Conservation (phyloP, 2,888 invertebrate species). For the Lacanobia wlatinum region DNA sequence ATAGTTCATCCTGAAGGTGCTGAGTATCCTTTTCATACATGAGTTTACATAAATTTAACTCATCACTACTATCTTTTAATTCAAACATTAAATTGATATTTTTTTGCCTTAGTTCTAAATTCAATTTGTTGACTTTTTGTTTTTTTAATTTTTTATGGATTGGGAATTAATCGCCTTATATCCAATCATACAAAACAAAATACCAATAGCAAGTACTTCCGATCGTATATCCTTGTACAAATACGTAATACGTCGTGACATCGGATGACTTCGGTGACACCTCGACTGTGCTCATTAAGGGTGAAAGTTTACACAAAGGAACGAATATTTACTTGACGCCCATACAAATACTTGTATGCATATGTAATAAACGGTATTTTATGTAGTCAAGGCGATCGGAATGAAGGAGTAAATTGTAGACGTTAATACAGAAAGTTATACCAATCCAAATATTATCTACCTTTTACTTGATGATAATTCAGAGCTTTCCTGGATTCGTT, state of each 20-base stretch:
- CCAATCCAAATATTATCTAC: background rate
- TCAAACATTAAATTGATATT: too few relatives aligned
- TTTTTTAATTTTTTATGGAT: too few relatives aligned
- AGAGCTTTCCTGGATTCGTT: background rate
- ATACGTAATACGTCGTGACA: slow-evolving; percentile 67
- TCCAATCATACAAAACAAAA: background rate
- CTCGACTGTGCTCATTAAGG: slow-evolving; percentile 74
- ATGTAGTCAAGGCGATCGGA: slow-evolving; percentile 8
- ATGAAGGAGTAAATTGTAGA: slow-evolving; percentile 17
- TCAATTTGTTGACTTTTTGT: too few relatives aligned
- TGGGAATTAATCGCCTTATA: too few relatives aligned
- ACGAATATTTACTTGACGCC: slow-evolving; percentile 71
- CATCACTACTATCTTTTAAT: too few relatives aligned
- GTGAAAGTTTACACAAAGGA: slow-evolving; percentile 78
- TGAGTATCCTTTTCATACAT: too few relatives aligned
- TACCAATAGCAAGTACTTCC: slow-evolving; percentile 45
- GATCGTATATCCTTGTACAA: slow-evolving; percentile 29
- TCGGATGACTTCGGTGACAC: slow-evolving; percentile 71
- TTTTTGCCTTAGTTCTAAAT: too few relatives aligned
- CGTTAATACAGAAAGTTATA: background rate
- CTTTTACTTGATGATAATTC: background rate
- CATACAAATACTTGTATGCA: slow-evolving; percentile 60
- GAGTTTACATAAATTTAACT: too few relatives aligned
- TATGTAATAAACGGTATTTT: slow-evolving; percentile 53
- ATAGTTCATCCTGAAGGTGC: too few relatives aligned